Percentiles rank a stretch among this genome's conserved stretches.
Evolutionary conservation across 2,888 invertebrate species (phyloP).

Genomic region (Heliconius sara): DNA sequence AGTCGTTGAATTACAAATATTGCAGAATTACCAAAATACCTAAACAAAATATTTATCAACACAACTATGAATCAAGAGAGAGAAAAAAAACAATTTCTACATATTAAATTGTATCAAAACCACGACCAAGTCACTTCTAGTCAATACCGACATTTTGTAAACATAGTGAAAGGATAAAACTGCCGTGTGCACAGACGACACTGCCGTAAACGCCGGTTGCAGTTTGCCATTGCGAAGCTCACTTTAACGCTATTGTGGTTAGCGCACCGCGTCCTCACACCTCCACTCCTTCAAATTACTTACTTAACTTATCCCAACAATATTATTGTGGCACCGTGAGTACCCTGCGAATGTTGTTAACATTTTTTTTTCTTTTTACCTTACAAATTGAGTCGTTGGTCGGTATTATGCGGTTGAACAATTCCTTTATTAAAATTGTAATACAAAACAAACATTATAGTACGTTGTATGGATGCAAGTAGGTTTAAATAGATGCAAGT

Average conservation of each 20-base stretch:
- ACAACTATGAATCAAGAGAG: neutral
- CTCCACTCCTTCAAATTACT: constrained; percentile 44
- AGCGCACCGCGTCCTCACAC: constrained; percentile 38
- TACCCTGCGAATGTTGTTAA: constrained; percentile 18
- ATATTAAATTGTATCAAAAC: neutral
- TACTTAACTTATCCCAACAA: constrained; percentile 39
- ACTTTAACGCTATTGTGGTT: constrained; percentile 44
- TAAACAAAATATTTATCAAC: neutral
- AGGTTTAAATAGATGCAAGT: no score
- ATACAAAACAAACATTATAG: no score
- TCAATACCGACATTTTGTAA: neutral
- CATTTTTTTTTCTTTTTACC: neutral
- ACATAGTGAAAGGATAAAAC: constrained; percentile 2
- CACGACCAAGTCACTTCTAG: constrained; percentile 7
- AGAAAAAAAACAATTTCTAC: neutral
- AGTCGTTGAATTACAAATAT: neutral
- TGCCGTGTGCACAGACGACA: constrained; percentile 31
- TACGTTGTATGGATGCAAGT: no score
- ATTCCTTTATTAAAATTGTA: neutral
- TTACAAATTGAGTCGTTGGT: constrained; percentile 17
- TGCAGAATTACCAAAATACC: neutral
- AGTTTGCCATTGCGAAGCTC: constrained; percentile 40
- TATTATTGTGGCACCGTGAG: constrained; percentile 27
- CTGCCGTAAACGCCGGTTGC: constrained; percentile 38
- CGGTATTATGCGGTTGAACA: constrained; percentile 9